Conservation (phyloP, 2,113 vertebrate species). For the Notothenia rossii region DNA sequence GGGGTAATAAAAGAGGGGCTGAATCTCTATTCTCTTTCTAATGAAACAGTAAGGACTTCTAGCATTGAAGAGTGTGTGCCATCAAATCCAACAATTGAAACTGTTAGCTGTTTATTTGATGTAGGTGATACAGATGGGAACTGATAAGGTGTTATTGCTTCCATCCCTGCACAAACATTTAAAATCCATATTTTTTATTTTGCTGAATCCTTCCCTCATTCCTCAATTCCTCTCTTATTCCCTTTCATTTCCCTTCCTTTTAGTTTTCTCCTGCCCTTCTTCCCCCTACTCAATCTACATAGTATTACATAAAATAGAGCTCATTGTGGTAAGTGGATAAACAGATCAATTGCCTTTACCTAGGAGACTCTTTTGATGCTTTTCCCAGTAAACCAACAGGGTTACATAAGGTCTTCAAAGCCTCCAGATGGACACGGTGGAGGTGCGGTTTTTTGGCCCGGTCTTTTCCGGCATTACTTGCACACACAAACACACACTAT, state of each 20-base stretch:
- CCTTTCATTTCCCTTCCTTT: neutral
- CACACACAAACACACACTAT: neutral
- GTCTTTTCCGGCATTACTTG: constrained; percentile 11
- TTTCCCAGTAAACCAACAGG: constrained; percentile 46
- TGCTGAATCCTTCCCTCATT: neutral
- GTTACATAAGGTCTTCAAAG: constrained; percentile 58
- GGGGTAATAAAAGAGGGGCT: constrained; percentile 16
- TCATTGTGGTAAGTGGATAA: constrained; percentile 30
- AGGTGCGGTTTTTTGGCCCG: constrained; percentile 31
- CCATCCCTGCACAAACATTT: neutral
- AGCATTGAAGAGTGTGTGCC: neutral
- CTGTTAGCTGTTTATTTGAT: neutral
- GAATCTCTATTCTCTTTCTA: constrained; percentile 28
- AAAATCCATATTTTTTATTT: constrained; percentile 1
- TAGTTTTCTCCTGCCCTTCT: neutral
- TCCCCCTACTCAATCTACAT: neutral
- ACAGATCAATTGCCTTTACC: constrained; percentile 41
- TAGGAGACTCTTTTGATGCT: constrained; percentile 26
- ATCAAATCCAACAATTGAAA: constrained; percentile 24
- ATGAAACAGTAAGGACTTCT: constrained; percentile 36
- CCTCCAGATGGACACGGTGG: constrained; percentile 55
- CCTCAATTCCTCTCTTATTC: neutral
- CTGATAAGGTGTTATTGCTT: constrained; percentile 10
- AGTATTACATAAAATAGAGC: constrained; percentile 34
- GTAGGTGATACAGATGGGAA: neutral